phyloP scores from a whole-genome alignment of 2,797 vertebrate genomes.

The Smutsia temminckii region DNA sequence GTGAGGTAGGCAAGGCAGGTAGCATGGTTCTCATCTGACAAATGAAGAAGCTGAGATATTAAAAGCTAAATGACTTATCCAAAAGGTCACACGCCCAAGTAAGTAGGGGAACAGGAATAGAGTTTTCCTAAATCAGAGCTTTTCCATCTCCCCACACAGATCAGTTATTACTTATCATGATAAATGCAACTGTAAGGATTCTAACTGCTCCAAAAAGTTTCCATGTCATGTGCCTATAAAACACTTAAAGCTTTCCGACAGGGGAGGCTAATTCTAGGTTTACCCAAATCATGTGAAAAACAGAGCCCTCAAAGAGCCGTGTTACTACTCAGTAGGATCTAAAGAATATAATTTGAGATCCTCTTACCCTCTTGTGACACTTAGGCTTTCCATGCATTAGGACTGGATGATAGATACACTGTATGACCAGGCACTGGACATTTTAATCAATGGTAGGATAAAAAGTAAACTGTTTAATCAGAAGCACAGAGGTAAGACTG shows the following conservation, averaged over 20 bases:
- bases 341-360: neutral
- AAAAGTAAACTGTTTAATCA: neutral
- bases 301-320: neutral
- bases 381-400: neutral
- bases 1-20: neutral
- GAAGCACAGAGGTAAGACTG: neutral
- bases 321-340: neutral
- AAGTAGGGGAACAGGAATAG: neutral
- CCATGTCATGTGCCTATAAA: neutral
- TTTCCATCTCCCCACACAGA: conserved; percentile 17
- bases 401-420: neutral
- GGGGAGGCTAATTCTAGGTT: neutral
- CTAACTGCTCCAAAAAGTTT: conserved; percentile 25
- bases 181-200: conserved; percentile 38
- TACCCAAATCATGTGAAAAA: neutral
- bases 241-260: neutral
- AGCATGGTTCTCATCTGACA: neutral
- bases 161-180: conserved; percentile 65
- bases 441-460: neutral
- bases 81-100: neutral
- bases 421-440: neutral
- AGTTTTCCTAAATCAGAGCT: neutral
- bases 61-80: neutral
- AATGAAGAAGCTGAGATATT: neutral
- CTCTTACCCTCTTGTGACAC: neutral